These are phyloP conservation scores for Discoglossus pictus DNA, from an alignment of 2,797 vertebrate genomes.

Conservation along the genomic window DNA sequence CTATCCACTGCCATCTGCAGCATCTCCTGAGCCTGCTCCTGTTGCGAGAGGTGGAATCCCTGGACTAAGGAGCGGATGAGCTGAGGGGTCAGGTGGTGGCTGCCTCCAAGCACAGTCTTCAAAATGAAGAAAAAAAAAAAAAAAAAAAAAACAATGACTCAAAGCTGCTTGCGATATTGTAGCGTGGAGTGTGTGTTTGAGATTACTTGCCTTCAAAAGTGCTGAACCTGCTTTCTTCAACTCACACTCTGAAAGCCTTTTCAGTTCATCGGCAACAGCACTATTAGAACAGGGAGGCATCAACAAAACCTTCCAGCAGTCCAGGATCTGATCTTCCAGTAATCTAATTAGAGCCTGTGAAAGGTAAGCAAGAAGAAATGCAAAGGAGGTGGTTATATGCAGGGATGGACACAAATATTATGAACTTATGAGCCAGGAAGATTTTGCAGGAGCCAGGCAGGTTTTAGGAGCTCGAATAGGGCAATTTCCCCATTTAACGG, in stretches of 20 bases:
- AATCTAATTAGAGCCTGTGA: slow-evolving; percentile 77
- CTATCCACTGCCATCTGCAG: slow-evolving; percentile 66
- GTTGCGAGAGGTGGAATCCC: slow-evolving; percentile 67
- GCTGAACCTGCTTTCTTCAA: slow-evolving; percentile 62
- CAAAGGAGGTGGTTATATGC: not conserved
- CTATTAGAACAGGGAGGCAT: slow-evolving; percentile 66
- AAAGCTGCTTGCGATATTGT: too few species aligned
- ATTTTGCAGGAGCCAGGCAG: not conserved
- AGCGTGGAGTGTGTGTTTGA: too few species aligned
- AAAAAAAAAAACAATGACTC: not conserved
- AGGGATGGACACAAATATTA: not conserved
- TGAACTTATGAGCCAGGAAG: not conserved
- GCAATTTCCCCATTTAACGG: too few species aligned
- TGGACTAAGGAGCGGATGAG: slow-evolving; percentile 71
- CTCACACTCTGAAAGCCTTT: slow-evolving; percentile 64
- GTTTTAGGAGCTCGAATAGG: too few species aligned
- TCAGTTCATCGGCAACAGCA: slow-evolving; percentile 63
- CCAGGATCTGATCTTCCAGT: slow-evolving; percentile 75
- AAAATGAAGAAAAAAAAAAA: not conserved
- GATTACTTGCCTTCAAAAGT: slow-evolving; percentile 79
- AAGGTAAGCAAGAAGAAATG: not conserved
- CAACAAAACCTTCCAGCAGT: slow-evolving; percentile 81
- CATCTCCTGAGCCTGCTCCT: slow-evolving; percentile 64
- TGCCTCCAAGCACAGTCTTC: slow-evolving; percentile 77
- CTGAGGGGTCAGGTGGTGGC: slow-evolving; percentile 66